Percentiles rank a stretch among this genome's conserved stretches.
Conservation (phyloP, 2,888 invertebrate genomes). For the Rhagonycha fulva region DNA sequence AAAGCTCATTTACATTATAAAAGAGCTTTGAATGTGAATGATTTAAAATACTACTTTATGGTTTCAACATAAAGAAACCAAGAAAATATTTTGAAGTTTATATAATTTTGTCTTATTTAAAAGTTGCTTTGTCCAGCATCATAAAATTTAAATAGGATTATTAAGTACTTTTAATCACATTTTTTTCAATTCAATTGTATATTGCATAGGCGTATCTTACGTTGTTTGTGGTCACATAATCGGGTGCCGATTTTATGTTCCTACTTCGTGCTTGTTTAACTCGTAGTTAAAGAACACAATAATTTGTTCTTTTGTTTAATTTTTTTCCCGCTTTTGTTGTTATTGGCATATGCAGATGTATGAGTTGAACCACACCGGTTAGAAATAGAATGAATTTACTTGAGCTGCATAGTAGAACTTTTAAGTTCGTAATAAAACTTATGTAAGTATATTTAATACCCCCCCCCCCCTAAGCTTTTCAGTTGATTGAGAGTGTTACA, state of each 20-base stretch:
- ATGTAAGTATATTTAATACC: no score
- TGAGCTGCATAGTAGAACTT: no score
- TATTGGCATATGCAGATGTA: not conserved
- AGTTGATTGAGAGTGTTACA: no score
- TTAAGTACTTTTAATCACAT: not conserved
- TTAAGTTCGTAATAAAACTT: no score
- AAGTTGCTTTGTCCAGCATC: not conserved
- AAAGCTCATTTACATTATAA: constrained; percentile 25
- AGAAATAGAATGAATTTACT: no score
- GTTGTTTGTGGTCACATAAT: not conserved
- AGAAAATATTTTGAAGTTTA: constrained; percentile 26
- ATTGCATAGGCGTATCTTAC: not conserved
- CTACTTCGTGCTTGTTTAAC: not conserved
- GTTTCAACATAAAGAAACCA: constrained; percentile 7
- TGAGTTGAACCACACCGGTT: no score
- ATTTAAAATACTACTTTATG: constrained; percentile 18
- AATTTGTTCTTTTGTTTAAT: no score
- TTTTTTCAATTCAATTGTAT: not conserved
- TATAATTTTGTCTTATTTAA: constrained; percentile 14
- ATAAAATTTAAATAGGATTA: not conserved
- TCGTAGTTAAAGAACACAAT: not conserved
- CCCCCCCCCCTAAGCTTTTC: no score
- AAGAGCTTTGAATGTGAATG: constrained; percentile 18
- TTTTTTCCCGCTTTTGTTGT: no score
- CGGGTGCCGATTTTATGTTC: not conserved